Conservation (phyloP, 2,113 vertebrate genomes). For the Panthera tigris region DNA sequence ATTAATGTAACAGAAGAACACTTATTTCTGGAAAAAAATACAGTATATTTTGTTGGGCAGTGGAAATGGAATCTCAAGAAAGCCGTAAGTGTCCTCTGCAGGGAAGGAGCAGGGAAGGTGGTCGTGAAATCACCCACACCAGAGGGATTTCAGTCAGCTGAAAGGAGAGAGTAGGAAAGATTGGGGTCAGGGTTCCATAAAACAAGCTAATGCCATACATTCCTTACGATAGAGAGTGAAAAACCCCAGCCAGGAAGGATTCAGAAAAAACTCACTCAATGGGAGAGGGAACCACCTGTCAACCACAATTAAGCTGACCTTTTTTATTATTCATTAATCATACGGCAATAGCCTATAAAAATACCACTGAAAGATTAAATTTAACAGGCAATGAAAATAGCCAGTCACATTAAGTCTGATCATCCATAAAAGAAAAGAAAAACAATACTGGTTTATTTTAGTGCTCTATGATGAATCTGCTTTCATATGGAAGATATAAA, state of each 20-base stretch:
- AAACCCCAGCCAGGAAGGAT: background rate
- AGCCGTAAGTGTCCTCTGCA: background rate
- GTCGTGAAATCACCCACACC: background rate
- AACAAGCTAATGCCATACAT: background rate
- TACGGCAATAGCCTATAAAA: background rate
- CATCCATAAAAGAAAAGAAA: conserved; percentile 16
- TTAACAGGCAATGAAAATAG: background rate
- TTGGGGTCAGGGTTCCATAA: background rate
- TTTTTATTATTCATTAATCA: conserved; percentile 41
- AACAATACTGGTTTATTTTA: conserved; percentile 26
- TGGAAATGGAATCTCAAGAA: background rate
- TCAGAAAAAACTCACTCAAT: background rate
- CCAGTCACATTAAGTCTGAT: background rate
- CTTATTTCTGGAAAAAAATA: background rate
- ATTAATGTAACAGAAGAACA: background rate
- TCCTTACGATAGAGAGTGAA: background rate
- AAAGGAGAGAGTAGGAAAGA: background rate
- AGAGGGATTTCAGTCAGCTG: background rate
- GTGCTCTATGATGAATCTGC: background rate
- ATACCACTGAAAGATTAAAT: background rate
- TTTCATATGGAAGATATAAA: background rate
- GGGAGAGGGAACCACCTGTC: background rate
- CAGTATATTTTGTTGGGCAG: background rate
- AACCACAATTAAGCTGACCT: background rate
- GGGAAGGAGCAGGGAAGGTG: background rate